phyloP scores from a whole-genome alignment of 2,888 invertebrate genomes.

The Aleiodes leptofemur region DNA sequence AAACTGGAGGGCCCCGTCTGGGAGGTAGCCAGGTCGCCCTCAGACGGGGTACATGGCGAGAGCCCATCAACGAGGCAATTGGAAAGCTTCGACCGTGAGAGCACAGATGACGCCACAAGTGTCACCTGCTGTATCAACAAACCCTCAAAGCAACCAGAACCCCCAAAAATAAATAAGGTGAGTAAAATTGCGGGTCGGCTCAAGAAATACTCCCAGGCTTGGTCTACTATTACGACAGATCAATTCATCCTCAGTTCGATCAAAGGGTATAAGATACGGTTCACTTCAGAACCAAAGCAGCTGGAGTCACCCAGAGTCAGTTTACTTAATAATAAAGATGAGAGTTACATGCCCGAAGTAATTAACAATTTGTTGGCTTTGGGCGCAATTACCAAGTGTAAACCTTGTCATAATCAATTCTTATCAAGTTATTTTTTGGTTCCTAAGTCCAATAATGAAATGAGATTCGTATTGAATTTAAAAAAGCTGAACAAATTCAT shows the following conservation, averaged over 20 bases:
- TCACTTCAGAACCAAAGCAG: not conserved
- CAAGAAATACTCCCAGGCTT: too few relatives aligned
- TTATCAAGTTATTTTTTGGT: conserved; percentile 42
- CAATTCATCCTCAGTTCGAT: conserved; percentile 25
- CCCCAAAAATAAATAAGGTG: too few relatives aligned
- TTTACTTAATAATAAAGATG: too few relatives aligned
- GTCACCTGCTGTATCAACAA: not conserved
- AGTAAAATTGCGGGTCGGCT: too few relatives aligned
- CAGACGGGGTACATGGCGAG: too few relatives aligned
- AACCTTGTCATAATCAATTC: conserved; percentile 39
- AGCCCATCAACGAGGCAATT: not conserved
- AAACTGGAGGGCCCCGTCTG: not conserved
- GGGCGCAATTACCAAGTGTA: conserved; percentile 28
- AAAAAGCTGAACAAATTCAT: conserved; percentile 44
- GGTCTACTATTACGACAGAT: conserved; percentile 31
- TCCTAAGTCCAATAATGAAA: conserved; percentile 36
- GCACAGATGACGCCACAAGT: not conserved
- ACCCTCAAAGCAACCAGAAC: not conserved
- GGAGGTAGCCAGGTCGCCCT: not conserved
- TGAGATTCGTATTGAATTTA: conserved; percentile 42
- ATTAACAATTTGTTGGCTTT: conserved; percentile 3
- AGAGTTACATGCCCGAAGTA: not conserved
- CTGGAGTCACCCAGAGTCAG: too few relatives aligned
- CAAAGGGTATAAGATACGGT: conserved; percentile 39
- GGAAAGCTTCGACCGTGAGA: not conserved